Conservation (phyloP, 1,140 invertebrate species). For the Camponotus vicinus region DNA sequence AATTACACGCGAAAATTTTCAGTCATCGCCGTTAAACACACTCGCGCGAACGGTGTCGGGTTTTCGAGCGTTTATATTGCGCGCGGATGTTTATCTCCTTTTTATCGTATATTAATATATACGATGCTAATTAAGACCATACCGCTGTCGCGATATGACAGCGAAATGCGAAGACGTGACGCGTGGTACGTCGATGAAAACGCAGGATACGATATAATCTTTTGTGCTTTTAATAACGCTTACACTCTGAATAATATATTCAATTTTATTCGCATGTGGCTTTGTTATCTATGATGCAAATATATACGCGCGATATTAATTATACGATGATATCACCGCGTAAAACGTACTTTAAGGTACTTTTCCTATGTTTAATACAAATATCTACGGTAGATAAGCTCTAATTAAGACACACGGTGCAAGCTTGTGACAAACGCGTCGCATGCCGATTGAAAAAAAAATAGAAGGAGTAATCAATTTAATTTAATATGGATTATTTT, state of each 20-base stretch:
- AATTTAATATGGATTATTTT: constrained; percentile 41
- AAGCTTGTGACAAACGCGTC: neutral
- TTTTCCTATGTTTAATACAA: constrained; percentile 33
- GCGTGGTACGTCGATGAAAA: constrained; percentile 57
- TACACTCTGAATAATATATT: constrained; percentile 50
- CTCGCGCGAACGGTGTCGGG: constrained; percentile 5
- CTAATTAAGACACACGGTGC: neutral
- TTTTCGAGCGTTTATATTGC: constrained; percentile 52
- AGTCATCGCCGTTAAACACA: constrained; percentile 28
- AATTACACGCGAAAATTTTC: constrained; percentile 35
- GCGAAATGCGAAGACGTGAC: constrained; percentile 57
- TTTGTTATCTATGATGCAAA: constrained; percentile 49
- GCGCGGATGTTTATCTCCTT: constrained; percentile 39
- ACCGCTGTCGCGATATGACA: neutral
- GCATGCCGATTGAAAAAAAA: neutral
- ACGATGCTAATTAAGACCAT: constrained; percentile 56
- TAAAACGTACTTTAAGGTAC: neutral
- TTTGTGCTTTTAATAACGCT: constrained; percentile 60
- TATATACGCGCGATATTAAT: constrained; percentile 32
- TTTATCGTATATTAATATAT: constrained; percentile 49
- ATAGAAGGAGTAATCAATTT: neutral
- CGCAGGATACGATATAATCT: constrained; percentile 47
- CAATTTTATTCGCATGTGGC: constrained; percentile 55
- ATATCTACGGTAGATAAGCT: neutral
- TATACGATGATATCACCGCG: constrained; percentile 30